Conservation (phyloP, 2,797 vertebrate genomes). For the Sebastes taczanowskii region DNA sequence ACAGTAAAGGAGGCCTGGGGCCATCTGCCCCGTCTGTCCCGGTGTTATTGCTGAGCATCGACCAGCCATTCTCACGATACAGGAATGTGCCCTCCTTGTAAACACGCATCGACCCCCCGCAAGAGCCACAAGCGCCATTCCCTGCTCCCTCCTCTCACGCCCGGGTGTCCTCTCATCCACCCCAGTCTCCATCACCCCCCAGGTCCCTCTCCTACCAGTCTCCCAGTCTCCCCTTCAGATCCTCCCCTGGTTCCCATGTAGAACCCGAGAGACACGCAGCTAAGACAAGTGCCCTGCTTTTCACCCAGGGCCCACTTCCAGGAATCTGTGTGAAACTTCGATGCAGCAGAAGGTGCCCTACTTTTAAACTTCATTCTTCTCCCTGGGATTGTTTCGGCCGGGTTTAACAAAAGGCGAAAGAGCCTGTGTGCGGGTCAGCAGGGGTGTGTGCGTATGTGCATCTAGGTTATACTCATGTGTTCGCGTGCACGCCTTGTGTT, state of each 20-base stretch:
- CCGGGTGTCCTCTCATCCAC: slow-evolving; percentile 27
- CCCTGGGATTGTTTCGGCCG: slow-evolving; percentile 74
- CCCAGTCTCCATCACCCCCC: slow-evolving; percentile 23
- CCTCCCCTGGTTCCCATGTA: slow-evolving; percentile 78
- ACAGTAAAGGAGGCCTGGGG: slow-evolving; percentile 5
- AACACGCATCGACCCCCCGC: slow-evolving; percentile 64
- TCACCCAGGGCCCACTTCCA: slow-evolving; percentile 71
- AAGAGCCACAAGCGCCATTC: slow-evolving; percentile 38
- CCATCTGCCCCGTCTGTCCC: slow-evolving; percentile 66
- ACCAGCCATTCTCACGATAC: slow-evolving; percentile 74
- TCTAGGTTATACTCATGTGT: slow-evolving; percentile 57
- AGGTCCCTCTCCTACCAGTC: slow-evolving; percentile 19
- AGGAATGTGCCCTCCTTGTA: slow-evolving; percentile 76
- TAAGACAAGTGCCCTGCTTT: slow-evolving; percentile 66
- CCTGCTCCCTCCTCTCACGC: slow-evolving; percentile 33
- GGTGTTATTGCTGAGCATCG: slow-evolving; percentile 46
- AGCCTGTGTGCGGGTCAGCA: slow-evolving; percentile 66
- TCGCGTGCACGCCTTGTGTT: slow-evolving; percentile 32
- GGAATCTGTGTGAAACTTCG: slow-evolving; percentile 76
- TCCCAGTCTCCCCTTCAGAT: slow-evolving; percentile 29
- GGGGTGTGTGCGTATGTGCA: slow-evolving; percentile 67
- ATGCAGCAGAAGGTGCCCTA: slow-evolving; percentile 83
- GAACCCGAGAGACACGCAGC: slow-evolving; percentile 23
- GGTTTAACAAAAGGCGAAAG: slow-evolving; percentile 75
- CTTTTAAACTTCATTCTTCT: slow-evolving; percentile 82